A percentile compares a stretch with the other conserved stretches of the same genome.
Conservation (phyloP, 2,113 vertebrate species). For the Clarias batrachus region DNA sequence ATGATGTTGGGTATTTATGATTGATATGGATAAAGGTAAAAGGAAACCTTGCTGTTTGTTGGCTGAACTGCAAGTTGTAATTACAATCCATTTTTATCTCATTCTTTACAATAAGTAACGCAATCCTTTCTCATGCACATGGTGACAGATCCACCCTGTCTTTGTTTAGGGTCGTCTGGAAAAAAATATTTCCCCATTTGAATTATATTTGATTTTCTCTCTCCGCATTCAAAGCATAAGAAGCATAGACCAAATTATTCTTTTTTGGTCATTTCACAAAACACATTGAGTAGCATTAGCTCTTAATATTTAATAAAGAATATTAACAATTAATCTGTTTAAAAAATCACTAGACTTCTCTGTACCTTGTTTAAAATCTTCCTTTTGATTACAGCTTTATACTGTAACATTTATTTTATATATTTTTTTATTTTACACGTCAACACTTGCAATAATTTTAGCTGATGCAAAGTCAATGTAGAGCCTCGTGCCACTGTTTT, state of each 20-base stretch:
- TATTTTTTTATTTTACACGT: background rate
- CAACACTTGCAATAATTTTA: background rate
- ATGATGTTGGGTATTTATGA: background rate
- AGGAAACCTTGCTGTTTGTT: background rate
- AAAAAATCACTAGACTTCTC: background rate
- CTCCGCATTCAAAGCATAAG: background rate
- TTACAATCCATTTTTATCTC: background rate
- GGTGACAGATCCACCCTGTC: background rate
- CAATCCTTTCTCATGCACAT: too few species aligned
- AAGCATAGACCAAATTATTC: background rate
- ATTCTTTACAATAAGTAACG: background rate
- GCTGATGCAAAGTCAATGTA: background rate
- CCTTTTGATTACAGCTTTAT: background rate
- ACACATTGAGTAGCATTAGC: background rate
- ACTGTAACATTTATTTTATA: background rate
- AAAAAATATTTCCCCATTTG: background rate
- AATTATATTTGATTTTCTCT: background rate
- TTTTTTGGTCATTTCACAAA: background rate
- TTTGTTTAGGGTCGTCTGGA: background rate
- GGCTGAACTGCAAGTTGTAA: background rate
- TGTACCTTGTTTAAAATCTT: background rate
- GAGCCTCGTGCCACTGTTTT: background rate
- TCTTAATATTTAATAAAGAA: background rate
- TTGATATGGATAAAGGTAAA: background rate
- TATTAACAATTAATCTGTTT: background rate